A percentile compares a stretch with the other conserved stretches of the same genome.
Conservation (phyloP, 2,113 vertebrate species). For the Melanerpes aurifrons region DNA sequence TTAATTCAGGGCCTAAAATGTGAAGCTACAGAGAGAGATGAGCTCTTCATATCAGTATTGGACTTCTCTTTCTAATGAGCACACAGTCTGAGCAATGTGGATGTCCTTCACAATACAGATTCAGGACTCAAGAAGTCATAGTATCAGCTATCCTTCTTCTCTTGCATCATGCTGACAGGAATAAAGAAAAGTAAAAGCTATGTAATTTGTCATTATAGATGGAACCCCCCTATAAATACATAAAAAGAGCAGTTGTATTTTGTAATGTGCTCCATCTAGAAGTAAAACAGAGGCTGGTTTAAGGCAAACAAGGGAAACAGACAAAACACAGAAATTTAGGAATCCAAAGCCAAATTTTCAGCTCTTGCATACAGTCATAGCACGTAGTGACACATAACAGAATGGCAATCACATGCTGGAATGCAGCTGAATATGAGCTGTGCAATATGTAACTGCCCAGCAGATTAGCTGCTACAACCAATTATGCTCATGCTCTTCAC, state of each 20-base stretch:
- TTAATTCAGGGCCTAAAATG: neutral
- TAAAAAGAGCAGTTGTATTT: neutral
- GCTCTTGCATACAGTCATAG: neutral
- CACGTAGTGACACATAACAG: neutral
- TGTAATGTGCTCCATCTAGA: neutral
- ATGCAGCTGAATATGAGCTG: neutral
- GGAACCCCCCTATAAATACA: neutral
- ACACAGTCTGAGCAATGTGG: neutral
- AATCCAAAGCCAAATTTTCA: neutral
- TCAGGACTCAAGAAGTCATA: fast-evolving
- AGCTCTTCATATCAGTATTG: neutral
- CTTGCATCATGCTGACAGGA: fast-evolving
- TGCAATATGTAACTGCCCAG: neutral
- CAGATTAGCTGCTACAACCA: neutral
- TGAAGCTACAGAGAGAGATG: neutral
- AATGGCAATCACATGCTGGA: neutral
- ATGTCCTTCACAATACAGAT: neutral
- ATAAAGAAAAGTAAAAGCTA: neutral
- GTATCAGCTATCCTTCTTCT: neutral
- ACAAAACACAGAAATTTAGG: neutral
- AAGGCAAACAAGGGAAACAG: neutral
- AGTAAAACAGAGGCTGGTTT: neutral
- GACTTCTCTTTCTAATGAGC: neutral
- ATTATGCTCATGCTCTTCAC: neutral
- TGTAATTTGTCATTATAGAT: neutral